Evolutionary conservation across 2,888 invertebrate genomes (phyloP), one percentile per base, ranked within the genome.

Genomic region (Papilio demoleus): DNA sequence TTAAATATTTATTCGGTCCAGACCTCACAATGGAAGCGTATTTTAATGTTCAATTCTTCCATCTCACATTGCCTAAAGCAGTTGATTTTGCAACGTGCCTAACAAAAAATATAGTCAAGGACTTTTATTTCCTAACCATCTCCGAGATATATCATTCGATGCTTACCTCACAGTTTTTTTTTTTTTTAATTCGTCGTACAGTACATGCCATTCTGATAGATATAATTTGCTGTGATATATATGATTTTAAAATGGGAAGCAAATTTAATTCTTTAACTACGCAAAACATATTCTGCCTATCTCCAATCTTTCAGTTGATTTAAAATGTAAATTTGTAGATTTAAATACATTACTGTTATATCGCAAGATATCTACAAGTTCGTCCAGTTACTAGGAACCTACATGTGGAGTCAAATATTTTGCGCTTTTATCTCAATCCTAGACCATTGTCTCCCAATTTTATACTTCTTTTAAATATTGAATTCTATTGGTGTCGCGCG

Each of bases 1-100:
- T 85, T 85, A 88, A 88, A 90, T 92, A 90, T 92, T 92, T 91
- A 92, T 90, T 89, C 89, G 88, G 78, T 59, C 47, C 68, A 59
- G 59, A 47, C 59, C 68, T 47, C 80, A 92, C 92, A 92, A 92
- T 92, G 87, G 90, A 86, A 84, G 85, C 86, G 88, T 84, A 88
- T 90, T 90, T 90, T 88, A 89, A 88, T 87, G 86, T 87, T 82
- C 82, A 59, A 70, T 71, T 73, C 64, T 68, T 34, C 60, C 64
- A 64, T 64, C 47, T 71, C 70, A 73, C 73, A 74, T 75, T 75
- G 80, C 81, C 78, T 75, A 76, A 75, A 80, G 81, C 78, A 67
- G 73, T 70, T 59, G 59, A 63, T 64, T 68, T 38, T 24, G 59
- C 38, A 58, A 24, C 22, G 47, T 31, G 17, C 45, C 53, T n/a